Conservation (phyloP, 2,113 vertebrate genomes). For the Cyanistes caeruleus region DNA sequence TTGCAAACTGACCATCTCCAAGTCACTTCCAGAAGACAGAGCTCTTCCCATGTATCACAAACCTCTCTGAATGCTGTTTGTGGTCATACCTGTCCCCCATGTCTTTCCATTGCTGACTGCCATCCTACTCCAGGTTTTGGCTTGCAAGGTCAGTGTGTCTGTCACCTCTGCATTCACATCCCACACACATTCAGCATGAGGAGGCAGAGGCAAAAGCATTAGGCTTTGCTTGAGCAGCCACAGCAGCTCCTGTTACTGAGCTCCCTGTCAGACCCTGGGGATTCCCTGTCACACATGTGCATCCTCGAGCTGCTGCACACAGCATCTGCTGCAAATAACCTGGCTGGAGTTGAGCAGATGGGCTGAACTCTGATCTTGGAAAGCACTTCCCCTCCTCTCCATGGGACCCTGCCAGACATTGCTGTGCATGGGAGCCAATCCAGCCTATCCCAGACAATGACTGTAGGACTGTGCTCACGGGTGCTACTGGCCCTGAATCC, state of each 20-base stretch:
- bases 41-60: background rate
- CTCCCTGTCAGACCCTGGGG: background rate
- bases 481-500: background rate
- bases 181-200: background rate
- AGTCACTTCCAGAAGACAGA: background rate
- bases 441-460: background rate
- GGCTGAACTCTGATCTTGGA: background rate
- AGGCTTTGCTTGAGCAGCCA: background rate
- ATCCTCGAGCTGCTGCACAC: background rate
- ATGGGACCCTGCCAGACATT: background rate
- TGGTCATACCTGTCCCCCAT: background rate
- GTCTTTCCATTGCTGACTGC: background rate
- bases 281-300: background rate
- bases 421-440: background rate
- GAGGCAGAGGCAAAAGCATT: background rate
- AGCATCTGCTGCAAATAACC: background rate
- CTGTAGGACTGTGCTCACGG: rapidly evolving
- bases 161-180: background rate
- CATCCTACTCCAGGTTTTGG: background rate
- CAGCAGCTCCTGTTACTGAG: background rate
- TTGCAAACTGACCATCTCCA: background rate
- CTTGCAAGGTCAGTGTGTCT: background rate
- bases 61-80: background rate
- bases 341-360: background rate
- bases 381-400: background rate